Evolutionary conservation across 2,113 vertebrate genomes (phyloP), one percentile per base, ranked within the genome.

Genomic region (Podarcis raffonei): DNA sequence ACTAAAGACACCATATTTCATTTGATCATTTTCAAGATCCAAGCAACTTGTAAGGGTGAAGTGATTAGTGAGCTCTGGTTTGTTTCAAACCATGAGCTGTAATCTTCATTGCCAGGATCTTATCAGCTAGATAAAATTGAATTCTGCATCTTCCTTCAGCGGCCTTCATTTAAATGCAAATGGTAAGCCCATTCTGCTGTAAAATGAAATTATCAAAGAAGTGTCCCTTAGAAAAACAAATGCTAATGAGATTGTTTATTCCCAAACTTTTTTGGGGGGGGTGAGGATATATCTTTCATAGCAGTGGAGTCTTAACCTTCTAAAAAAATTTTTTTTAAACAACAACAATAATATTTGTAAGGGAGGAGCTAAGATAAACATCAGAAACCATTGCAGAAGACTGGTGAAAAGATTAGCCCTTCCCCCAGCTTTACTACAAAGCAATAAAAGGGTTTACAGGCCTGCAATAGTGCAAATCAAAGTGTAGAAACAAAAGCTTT

Each of bases 111-210:
- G 35, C 25, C 81, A 37, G 86, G 68, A 30, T 87, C 89, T 92
- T 93, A 91, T 90, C 88, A 91, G 87, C 76, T n/a, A 90, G 88
- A 93, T 89, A 77, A 93, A 88, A 85, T 89, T 42, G 79, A 87
- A 27, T 85, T 65, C 77, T 84, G 16, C 87, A 85, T 92, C 83
- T 93, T 92, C 79, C 76, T 92, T 86, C 86, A 90, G 88, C 86
- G 77, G 12, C 88, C 77, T 86, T 48, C 80, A 93, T 92, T 95
- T 94, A 92, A 92, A 94, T 93, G 91, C 85, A 93, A 91, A 94
- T 92, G 65, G 87, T 87, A 74, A 27, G 18, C 84, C 71, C 15
- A 15, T 88, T 91, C 75, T 62, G 72, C 87, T 82, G 91, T 93
- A 91, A 92, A 91, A 91, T 89, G 23, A 79, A 35, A 87, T 95